Base-by-base conservation (phyloP, 2,797 vertebrate genomes). In the Paguma larvata region DNA sequence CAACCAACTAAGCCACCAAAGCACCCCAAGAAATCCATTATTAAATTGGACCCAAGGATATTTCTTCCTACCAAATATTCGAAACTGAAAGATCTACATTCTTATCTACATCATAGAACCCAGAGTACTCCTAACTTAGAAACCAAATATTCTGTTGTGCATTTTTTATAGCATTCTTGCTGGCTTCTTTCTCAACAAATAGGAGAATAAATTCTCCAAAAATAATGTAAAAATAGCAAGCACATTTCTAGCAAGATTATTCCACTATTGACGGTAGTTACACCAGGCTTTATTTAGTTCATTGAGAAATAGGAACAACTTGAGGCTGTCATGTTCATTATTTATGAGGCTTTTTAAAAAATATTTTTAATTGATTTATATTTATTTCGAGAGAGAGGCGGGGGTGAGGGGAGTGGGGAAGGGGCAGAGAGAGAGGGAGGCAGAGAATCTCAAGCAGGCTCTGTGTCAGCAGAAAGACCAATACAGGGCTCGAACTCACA, bases 21-120 rank as follows among this genome's bases (percentile, higher is more conserved):
- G 56, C 56, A 59, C 56, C 19, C 56, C 56, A 70, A 68, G 65
- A 96, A 96, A 73, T 63, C 3, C 6, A 89, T 11, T 94, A 94
- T 89, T 84, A 68, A 94, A 84, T 0, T 63, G 70, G 34, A 96
- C 16, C 59, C 48, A 92, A 90, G 32, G 27, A 65, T 0, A 90
- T 44, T 80, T 77, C 15, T 93, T 93, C 91, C 27, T 70, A 84
- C 10, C 46, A 96, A 94, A 96, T 94, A 95, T 59, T 93, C 51
- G 77, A 93, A 95, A 89, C 4, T 80, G 23, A 72, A 83, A 94
- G 44, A 63, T 44, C 12, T 19, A 97, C 51, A 88, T 38, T 94
- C 59, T 80, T 68, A 90, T 21, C 34, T 94, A 96, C 68, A 83
- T 78, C 59, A 94, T 21, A 19, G 21, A 85, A 32, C 7, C 67